Percentiles rank a stretch among this genome's conserved stretches.
These are phyloP conservation scores for Nomada flava DNA, from an alignment of 2,888 invertebrate genomes.

Conservation along the genomic window DNA sequence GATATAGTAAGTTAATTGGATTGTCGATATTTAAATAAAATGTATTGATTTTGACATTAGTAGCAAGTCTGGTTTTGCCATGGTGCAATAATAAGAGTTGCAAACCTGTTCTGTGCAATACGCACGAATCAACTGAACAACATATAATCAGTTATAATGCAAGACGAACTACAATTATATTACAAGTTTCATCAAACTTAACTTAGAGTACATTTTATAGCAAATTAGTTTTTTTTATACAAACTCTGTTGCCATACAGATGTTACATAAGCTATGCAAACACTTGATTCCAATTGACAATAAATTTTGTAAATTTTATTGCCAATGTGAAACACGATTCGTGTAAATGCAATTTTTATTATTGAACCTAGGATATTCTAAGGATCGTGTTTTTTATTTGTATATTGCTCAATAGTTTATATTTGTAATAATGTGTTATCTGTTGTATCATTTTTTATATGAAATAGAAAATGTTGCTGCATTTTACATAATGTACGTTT, in stretches of 20 bases:
- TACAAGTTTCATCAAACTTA: conserved; percentile 15
- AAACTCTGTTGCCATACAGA: conserved; percentile 10
- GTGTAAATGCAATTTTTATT: conserved; percentile 79
- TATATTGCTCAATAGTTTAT: conserved; percentile 85
- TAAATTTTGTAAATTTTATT: conserved; percentile 33
- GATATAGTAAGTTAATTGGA: conserved; percentile 59
- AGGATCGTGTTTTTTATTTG: conserved; percentile 83
- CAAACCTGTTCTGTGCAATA: conserved; percentile 73
- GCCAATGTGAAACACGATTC: conserved; percentile 50
- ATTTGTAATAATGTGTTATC: conserved; percentile 84
- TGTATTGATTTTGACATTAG: conserved; percentile 48
- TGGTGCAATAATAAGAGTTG: conserved; percentile 80
- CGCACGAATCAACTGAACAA: conserved; percentile 36
- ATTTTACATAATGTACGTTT: conserved; percentile 73
- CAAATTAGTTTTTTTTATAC: conserved; percentile 27
- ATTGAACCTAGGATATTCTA: conserved; percentile 80
- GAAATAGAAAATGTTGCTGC: conserved; percentile 84
- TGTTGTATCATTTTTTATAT: conserved; percentile 84
- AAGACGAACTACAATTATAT: conserved; percentile 18
- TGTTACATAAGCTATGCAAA: background rate
- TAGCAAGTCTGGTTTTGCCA: conserved; percentile 64
- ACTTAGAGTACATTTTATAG: conserved; percentile 18
- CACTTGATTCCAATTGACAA: conserved; percentile 13
- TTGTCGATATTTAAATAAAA: conserved; percentile 47
- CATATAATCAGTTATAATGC: conserved; percentile 19